These are phyloP conservation scores for Cheilinus undulatus DNA, from an alignment of 2,113 vertebrate species.

Conservation along the genomic window DNA sequence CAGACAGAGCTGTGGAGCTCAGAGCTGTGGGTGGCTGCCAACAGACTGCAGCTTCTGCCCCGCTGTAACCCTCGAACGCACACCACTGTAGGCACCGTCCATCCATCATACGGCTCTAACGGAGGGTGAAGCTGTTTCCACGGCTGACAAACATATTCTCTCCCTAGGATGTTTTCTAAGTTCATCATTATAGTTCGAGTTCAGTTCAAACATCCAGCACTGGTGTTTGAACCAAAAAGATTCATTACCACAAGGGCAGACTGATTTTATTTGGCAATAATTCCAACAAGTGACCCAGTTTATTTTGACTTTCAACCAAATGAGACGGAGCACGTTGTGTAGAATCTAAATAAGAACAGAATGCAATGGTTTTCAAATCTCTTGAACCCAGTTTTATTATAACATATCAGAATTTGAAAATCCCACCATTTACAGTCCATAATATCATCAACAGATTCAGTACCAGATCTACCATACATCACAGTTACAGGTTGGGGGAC, in stretches of 20 bases:
- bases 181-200: not conserved
- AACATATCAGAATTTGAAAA: too few relatives aligned
- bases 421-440: too few relatives aligned
- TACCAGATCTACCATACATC: too few relatives aligned
- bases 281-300: not conserved
- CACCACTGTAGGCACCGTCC: constrained; percentile 4
- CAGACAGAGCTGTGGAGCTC: constrained; percentile 54
- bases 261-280: not conserved
- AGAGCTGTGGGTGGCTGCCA: constrained; percentile 55
- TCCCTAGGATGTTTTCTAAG: not conserved
- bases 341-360: too few relatives aligned
- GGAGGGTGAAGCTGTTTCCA: not conserved
- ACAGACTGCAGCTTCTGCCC: constrained; percentile 43
- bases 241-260: not conserved
- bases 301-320: too few relatives aligned
- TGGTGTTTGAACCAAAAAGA: not conserved
- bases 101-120: not conserved
- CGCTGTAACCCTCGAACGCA: constrained; percentile 19
- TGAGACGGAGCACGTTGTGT: too few relatives aligned
- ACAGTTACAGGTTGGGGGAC: too few relatives aligned
- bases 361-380: too few relatives aligned
- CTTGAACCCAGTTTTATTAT: too few relatives aligned
- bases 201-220: not conserved
- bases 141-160: not conserved
- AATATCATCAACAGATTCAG: too few relatives aligned